Base-by-base conservation (phyloP, 2,797 vertebrate species). In the Zenarchopterus dispar region DNA sequence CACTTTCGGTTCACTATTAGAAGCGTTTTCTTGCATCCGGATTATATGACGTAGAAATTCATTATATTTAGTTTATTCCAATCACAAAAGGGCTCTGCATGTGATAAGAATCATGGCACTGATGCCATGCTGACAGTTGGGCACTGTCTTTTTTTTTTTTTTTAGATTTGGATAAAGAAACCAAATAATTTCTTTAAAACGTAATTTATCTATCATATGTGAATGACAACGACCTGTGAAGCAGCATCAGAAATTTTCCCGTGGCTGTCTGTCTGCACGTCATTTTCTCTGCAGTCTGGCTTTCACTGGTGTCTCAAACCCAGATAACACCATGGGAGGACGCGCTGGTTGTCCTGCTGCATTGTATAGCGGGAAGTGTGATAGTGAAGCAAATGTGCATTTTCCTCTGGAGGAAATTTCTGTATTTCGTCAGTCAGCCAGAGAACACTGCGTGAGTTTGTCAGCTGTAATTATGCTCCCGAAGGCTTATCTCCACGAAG, bases 321-420 rank as follows among this genome's bases (percentile, higher is more conserved):
- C 39, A 56, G 60, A 74, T 68, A 67, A 60, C 41, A 55, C 9
- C 21, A 1, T 31, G 36, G 61, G 66, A 65, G 52, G 63, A 58
- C 46, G 33, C n/a, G 1, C 43, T 2, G 3, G 66, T 19, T 6
- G 47, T 69, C 65, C 49, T 18, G 43, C 70, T 43, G 46, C 24
- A 59, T 66, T 63, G 44, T 63, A 42, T 6, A 67, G 62, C 62
- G 53, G 73, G 55, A 61, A 71, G 57, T 62, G 74, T 51, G 55
- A 67, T 28, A 26, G 69, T 64, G 55, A 64, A 22, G 44, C 41
- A 45, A 4, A 64, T 24, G 17, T 68, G 36, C 1, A 42, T 42
- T 67, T 18, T 3, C 60, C 21, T 54, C 54, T 19, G 17, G 62
- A 67, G 61, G 43, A 72, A 72, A 65, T 51, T 53, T 17, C 44